A percentile compares a stretch with the other conserved stretches of the same genome.
Conservation (phyloP, 1,140 invertebrate species). For the Neuroterus valhalla region DNA sequence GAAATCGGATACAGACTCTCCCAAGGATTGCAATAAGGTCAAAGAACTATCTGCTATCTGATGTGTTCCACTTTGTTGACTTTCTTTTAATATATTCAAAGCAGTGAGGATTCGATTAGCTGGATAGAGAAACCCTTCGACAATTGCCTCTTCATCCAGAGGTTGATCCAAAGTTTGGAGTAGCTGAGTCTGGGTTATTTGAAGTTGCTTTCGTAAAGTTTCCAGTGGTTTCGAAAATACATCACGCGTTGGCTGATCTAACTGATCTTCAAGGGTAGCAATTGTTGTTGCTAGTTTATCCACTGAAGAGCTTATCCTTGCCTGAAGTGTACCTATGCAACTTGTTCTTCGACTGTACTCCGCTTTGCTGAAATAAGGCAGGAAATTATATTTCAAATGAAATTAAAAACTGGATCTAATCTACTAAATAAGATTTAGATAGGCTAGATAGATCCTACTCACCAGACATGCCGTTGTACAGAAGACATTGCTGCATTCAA, state of each 20-base stretch:
- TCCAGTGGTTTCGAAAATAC: slow-evolving; percentile 60
- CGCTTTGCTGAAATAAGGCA: slow-evolving; percentile 46
- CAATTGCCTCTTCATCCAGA: slow-evolving; percentile 65
- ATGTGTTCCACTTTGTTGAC: slow-evolving; percentile 19
- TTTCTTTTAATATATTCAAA: slow-evolving; percentile 55
- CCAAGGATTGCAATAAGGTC: slow-evolving; percentile 51
- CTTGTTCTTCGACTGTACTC: slow-evolving; percentile 55
- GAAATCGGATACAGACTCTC: slow-evolving; percentile 53
- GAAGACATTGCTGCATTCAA: slow-evolving; percentile 51
- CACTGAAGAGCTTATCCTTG: slow-evolving; percentile 54
- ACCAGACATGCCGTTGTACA: slow-evolving; percentile 56
- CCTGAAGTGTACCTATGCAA: slow-evolving; percentile 47
- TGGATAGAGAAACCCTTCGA: slow-evolving; percentile 69
- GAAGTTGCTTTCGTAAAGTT: slow-evolving; percentile 65
- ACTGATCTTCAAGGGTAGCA: slow-evolving; percentile 50
- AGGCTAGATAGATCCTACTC: slow-evolving; percentile 18
- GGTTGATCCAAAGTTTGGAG: slow-evolving; percentile 52
- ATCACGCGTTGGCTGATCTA: slow-evolving; percentile 49
- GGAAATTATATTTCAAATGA: slow-evolving; percentile 14
- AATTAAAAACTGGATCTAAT: neutral
- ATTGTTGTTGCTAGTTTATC: slow-evolving; percentile 54
- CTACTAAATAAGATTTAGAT: neutral
- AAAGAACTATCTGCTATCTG: slow-evolving; percentile 33
- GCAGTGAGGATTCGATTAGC: slow-evolving; percentile 61
- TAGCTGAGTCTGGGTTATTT: slow-evolving; percentile 58